Conservation (phyloP, 2,797 vertebrate species). For the Acanthiza pusilla region DNA sequence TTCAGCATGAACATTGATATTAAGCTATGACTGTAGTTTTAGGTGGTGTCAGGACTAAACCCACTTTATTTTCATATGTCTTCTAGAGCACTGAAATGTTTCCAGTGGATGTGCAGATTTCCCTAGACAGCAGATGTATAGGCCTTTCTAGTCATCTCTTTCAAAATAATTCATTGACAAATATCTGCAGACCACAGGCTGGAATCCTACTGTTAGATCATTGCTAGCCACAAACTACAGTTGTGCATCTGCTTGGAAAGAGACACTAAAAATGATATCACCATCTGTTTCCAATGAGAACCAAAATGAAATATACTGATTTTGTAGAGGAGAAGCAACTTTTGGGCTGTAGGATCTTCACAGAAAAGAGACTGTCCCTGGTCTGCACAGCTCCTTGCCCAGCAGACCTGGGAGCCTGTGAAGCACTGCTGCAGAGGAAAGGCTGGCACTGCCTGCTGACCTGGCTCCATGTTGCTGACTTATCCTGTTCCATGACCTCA, state of each 20-base stretch:
- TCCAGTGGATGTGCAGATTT: background rate
- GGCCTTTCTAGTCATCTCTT: background rate
- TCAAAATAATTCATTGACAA: constrained; percentile 9
- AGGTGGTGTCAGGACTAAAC: background rate
- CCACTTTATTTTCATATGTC: background rate
- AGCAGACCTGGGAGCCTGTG: background rate
- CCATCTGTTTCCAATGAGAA: constrained; percentile 13
- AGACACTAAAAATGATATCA: background rate
- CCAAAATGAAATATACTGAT: background rate
- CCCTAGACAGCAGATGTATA: background rate
- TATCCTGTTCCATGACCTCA: background rate
- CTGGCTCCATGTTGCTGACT: background rate
- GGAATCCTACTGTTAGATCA: background rate
- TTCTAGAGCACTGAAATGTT: background rate
- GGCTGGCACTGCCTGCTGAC: background rate
- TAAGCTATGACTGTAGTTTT: background rate
- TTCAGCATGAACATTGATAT: background rate
- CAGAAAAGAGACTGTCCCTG: background rate
- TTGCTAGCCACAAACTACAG: background rate
- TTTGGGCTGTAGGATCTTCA: background rate
- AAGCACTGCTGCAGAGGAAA: background rate
- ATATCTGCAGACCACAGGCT: constrained; percentile 1
- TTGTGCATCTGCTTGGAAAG: constrained; percentile 11
- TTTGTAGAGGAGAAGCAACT: background rate
- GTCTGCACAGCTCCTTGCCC: background rate